These are phyloP conservation scores for Lymantria dispar DNA, from an alignment of 2,888 invertebrate species.

Conservation along the genomic window DNA sequence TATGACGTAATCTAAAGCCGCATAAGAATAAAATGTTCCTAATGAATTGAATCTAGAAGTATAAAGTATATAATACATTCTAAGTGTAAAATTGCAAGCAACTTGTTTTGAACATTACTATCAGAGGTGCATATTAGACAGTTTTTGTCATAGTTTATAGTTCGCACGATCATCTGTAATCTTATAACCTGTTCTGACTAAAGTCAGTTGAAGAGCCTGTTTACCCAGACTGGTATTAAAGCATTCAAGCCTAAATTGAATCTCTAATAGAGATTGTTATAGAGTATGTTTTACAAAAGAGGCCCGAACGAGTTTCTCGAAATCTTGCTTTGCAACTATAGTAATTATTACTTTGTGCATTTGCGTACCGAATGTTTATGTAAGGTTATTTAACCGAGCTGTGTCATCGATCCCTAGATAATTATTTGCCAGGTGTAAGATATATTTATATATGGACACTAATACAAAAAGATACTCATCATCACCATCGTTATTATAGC, in stretches of 20 bases:
- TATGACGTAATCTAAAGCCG: too few species aligned
- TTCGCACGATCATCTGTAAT: background rate
- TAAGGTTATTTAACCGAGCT: too few species aligned
- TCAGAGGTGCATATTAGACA: background rate
- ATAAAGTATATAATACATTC: too few species aligned
- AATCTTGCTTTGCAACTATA: background rate
- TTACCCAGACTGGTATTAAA: slow-evolving; percentile 4
- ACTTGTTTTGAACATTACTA: too few species aligned
- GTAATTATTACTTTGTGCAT: background rate
- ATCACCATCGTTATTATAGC: too few species aligned
- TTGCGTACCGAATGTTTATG: background rate
- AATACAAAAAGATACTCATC: too few species aligned
- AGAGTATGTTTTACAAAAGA: background rate
- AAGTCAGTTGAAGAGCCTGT: background rate
- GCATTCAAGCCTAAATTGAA: background rate
- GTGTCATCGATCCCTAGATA: too few species aligned
- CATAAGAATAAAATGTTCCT: too few species aligned
- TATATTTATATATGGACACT: too few species aligned
- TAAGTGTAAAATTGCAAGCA: too few species aligned
- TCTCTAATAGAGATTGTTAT: background rate
- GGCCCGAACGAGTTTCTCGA: background rate
- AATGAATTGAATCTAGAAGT: too few species aligned
- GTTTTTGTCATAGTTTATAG: background rate
- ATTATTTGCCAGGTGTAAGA: too few species aligned
- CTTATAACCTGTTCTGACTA: background rate